Evolutionary conservation across 1,140 invertebrate species (phyloP).

Genomic region (Drosophila quadrilineata): DNA sequence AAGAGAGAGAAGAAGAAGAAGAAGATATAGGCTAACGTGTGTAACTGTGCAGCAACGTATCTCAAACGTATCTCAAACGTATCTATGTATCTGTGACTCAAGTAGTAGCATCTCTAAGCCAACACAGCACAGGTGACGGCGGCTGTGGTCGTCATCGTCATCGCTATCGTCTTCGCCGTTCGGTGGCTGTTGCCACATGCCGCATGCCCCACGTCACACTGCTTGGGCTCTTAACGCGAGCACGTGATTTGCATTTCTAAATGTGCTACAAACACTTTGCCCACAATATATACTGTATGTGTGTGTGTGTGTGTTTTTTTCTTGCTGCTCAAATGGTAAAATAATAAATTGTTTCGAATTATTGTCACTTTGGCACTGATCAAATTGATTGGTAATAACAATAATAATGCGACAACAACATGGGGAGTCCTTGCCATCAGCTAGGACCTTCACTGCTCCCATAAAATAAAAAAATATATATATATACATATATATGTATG

Average conservation of each 20-base stretch:
- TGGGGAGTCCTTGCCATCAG: constrained; percentile 30
- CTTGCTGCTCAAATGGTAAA: constrained; percentile 72
- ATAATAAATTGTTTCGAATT: constrained; percentile 79
- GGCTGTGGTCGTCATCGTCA: constrained; percentile 14
- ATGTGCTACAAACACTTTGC: no score
- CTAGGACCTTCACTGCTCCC: constrained; percentile 8
- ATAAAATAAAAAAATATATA: no score
- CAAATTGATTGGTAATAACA: constrained; percentile 78
- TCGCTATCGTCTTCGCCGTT: constrained; percentile 10
- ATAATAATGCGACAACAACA: constrained; percentile 76
- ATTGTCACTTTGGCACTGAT: constrained; percentile 76
- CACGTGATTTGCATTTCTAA: constrained; percentile 77
- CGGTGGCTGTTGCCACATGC: constrained; percentile 20
- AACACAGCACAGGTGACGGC: constrained; percentile 53
- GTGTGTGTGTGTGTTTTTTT: constrained; percentile 15
- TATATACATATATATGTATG: no score
- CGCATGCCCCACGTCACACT: no score
- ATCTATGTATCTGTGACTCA: constrained; percentile 44
- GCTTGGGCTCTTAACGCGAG: constrained; percentile 58
- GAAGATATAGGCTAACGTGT: constrained; percentile 1
- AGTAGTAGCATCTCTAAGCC: no score
- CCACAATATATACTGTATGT: constrained; percentile 22
- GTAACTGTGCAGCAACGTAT: constrained; percentile 24
- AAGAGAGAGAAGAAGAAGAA: no score
- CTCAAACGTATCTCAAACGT: constrained; percentile 10